Percentiles rank a stretch among this genome's conserved stretches.
Evolutionary conservation across 2,888 invertebrate species (phyloP).

Genomic region (Drosophila pseudotakahashii): DNA sequence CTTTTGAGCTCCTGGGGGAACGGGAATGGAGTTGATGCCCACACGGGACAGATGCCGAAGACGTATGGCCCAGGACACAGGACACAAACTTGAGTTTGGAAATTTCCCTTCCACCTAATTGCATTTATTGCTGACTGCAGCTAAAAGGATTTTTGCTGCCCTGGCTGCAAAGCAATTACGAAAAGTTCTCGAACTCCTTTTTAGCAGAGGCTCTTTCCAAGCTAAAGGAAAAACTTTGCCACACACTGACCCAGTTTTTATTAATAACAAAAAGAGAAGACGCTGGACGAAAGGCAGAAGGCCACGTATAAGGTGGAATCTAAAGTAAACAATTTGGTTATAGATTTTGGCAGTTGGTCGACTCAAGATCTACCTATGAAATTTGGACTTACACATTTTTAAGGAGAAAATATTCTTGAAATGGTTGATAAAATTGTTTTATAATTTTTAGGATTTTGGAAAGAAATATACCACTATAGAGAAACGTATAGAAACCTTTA

Average conservation of each 20-base stretch:
- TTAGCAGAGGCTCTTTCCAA: neutral
- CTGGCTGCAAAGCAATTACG: slow-evolving; percentile 39
- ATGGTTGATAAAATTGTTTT: no score
- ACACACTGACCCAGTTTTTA: slow-evolving; percentile 38
- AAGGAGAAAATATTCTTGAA: no score
- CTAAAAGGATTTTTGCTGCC: slow-evolving; percentile 34
- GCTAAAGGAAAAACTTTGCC: slow-evolving; percentile 18
- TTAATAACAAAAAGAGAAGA: slow-evolving; percentile 7
- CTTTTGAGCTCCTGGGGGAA: slow-evolving; percentile 24
- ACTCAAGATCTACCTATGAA: neutral
- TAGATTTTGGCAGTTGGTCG: neutral
- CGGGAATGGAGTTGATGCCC: slow-evolving; percentile 33
- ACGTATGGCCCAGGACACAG: slow-evolving; percentile 4
- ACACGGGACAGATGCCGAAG: slow-evolving; percentile 36
- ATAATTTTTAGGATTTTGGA: no score
- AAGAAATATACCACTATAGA: no score
- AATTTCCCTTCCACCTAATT: slow-evolving; percentile 51
- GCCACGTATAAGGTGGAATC: slow-evolving; percentile 22
- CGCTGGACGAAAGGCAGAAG: slow-evolving; percentile 4
- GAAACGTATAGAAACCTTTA: no score
- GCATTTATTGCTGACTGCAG: slow-evolving; percentile 54
- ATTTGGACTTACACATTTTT: no score
- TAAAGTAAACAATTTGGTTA: slow-evolving; percentile 29
- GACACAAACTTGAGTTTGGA: slow-evolving; percentile 13
- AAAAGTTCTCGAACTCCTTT: slow-evolving; percentile 20